Evolutionary conservation across 2,888 invertebrate genomes (phyloP).

Genomic region (Petrophora chlorosata): DNA sequence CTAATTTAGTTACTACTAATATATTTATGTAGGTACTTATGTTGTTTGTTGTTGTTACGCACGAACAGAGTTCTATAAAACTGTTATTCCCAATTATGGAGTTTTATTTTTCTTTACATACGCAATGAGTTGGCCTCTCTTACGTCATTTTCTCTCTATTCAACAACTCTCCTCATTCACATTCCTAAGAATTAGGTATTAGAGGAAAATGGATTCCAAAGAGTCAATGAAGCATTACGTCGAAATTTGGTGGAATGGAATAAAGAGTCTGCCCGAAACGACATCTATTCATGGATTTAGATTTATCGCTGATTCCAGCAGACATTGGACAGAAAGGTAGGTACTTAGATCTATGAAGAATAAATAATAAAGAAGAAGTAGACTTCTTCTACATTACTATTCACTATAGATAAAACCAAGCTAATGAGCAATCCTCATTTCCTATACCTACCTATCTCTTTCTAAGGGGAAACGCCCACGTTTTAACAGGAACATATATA

Average conservation of each 20-base stretch:
- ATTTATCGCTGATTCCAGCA: constrained; percentile 84
- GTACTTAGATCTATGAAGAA: too few relatives aligned
- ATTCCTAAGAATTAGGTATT: too few relatives aligned
- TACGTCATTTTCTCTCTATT: too few relatives aligned
- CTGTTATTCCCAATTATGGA: background rate
- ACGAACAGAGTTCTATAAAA: constrained; percentile 36
- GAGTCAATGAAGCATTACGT: constrained; percentile 57
- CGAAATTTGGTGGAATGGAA: constrained; percentile 76
- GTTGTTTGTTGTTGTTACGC: constrained; percentile 33
- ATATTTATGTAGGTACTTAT: constrained; percentile 33
- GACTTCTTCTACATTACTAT: too few relatives aligned
- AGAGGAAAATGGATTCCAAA: constrained; percentile 47
- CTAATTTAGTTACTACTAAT: constrained; percentile 14
- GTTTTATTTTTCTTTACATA: constrained; percentile 20
- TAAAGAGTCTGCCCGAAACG: constrained; percentile 72
- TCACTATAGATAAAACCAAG: too few relatives aligned
- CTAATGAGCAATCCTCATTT: too few relatives aligned
- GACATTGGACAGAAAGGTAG: constrained; percentile 87
- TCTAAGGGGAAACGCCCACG: too few relatives aligned
- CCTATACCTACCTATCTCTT: too few relatives aligned
- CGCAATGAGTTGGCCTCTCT: too few relatives aligned
- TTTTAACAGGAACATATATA: too few relatives aligned
- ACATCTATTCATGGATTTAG: constrained; percentile 86
- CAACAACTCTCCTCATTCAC: too few relatives aligned
- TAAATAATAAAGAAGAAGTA: background rate